Evolutionary conservation across 35 echinoderm and acorn worm genomes (phyloP), one percentile per base, ranked within the genome.

Genomic region (Holothuria glaberrima): DNA sequence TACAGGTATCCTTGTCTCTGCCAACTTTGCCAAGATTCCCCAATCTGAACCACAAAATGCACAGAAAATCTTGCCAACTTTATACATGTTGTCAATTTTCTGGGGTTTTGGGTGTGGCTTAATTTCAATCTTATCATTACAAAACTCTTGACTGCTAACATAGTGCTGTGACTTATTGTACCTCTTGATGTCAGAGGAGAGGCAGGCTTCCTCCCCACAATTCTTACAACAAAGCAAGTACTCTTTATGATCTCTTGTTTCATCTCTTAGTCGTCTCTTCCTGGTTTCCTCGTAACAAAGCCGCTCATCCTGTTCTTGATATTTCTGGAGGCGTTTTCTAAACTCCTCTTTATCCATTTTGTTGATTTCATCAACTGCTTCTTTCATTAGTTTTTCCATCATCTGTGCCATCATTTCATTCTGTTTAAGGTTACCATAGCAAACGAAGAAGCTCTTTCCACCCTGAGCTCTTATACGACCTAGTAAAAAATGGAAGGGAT

Each of bases 381-480:
- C 26, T 18, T 33, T 33, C 85, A 87, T 87, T 21, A 87, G 30
- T 4, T 48, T 29, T 22, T 87, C 85, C 85, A 67, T 46, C 21
- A 70, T 16, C 25, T 87, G 67, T 20, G 60, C 30, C 31, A 87
- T 48, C 38, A 68, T 27, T 35, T 87, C 65, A 50, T 87, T 67
- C 18, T 38, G 18, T 71, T 87, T 67, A 31, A 69, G 85, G 35
- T 87, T 59, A 9, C 85, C 85, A 87, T 87, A 87, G 85, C 85
- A 87, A 41, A 87, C 65, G 45, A 87, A 71, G 24, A 26, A 87
- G 63, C 85, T 87, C 61, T 87, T 67, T 6, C 85, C 85, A 69
- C 52, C 52, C 44, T 38, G 12, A 0, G 85, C 85, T 69, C 85
- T 59, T 33, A 68, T 87, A 4, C 85, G 60, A 46, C 85, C 85